Conservation (phyloP, 2,888 invertebrate species). For the Pseudococcus jackbeardsleyi region DNA sequence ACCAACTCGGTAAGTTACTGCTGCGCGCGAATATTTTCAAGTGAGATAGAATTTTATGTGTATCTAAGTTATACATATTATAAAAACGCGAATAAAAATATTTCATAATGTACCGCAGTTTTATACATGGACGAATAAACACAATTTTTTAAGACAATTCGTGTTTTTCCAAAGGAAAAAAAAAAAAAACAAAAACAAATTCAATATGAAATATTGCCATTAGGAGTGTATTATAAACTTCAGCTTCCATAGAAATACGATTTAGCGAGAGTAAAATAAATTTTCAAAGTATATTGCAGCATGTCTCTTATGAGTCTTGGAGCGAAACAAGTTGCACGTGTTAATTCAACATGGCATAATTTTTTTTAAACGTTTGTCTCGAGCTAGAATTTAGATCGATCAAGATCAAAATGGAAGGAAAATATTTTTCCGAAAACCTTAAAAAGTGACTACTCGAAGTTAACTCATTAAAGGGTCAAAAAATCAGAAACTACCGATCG, state of each 20-base stretch:
- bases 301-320: background rate
- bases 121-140: conserved; percentile 12
- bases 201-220: background rate
- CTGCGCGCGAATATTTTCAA: background rate
- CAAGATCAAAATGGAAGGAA: too few relatives aligned
- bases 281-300: background rate
- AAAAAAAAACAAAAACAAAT: background rate
- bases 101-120: background rate
- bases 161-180: background rate
- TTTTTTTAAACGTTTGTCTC: too few relatives aligned
- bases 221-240: background rate
- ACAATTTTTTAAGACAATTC: background rate
- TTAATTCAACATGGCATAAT: too few relatives aligned
- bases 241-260: background rate
- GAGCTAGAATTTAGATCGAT: too few relatives aligned
- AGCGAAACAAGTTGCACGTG: too few relatives aligned
- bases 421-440: too few relatives aligned
- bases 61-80: background rate
- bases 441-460: too few relatives aligned
- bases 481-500: too few relatives aligned
- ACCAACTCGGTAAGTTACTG: conserved; percentile 1
- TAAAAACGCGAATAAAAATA: background rate
- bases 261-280: background rate
- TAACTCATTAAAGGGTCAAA: too few relatives aligned
- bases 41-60: background rate